Base-by-base conservation (phyloP, 2,797 vertebrate genomes). In the Mergus octosetaceus region DNA sequence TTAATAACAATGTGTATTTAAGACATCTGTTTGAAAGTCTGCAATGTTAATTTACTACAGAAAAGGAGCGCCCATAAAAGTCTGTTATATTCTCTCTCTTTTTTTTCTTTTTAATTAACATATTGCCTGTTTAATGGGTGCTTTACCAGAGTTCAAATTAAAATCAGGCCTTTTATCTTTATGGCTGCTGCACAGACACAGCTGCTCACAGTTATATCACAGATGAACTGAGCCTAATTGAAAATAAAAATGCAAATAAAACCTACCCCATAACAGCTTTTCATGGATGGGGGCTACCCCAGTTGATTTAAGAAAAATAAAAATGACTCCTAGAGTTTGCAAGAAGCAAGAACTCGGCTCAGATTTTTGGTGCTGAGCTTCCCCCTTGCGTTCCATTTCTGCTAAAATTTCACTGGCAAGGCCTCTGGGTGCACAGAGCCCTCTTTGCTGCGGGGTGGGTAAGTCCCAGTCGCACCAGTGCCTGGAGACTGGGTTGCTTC, bases 121-220 rank as follows among this genome's bases (percentile, higher is more conserved):
- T 98, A 98, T 97, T 97, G 95, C 97, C 95, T 96, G 93, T 98
- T 98, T 98, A 98, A 98, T 97, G 97, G 97, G 94, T 96, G 95
- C 96, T 97, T 98, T 97, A 97, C 97, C 97, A 98, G 97, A 97
- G 97, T 98, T 98, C 97, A 98, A 97, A 98, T 98, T 97, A 98
- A 98, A 98, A 98, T 97, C 95, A 97, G 96, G 93, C 95, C 97
- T 98, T 98, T 98, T 98, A 98, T 98, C 98, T 98, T 98, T 98
- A 98, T 96, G 95, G 95, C 60, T 65, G 79, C 95, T 95, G 89
- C 96, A 93, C 45, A 96, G 96, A 93, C 97, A 96, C 97, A 98
- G 98, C 97, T 98, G 98, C 96, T 98, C 97, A 94, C 96, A 96
- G 96, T 98, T 98, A 98, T 97, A 97, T 97, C 82, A 82, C 97